Percentiles rank a stretch among this genome's conserved stretches.
Conservation (phyloP, 92 coral and sea anemone species). For the Isaurus tuberculatus region DNA sequence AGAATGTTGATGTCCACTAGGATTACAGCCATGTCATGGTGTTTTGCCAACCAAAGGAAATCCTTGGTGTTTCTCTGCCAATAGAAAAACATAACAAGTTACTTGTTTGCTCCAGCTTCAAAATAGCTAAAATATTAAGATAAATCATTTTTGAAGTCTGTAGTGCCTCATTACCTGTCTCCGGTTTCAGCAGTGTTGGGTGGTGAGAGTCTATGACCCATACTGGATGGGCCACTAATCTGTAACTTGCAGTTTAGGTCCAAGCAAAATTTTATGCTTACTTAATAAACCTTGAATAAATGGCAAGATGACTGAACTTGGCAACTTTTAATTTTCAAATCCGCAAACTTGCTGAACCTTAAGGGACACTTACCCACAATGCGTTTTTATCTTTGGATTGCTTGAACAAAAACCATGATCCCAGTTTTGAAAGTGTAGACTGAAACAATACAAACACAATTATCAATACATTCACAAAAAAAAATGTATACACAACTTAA, state of each 20-base stretch:
- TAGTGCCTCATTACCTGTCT: no score
- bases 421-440: conserved; percentile 12
- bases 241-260: neutral
- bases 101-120: neutral
- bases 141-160: neutral
- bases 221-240: no score
- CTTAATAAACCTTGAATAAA: no score
- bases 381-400: conserved; percentile 13
- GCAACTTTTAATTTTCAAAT: no score
- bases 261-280: no score
- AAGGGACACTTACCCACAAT: conserved; percentile 32
- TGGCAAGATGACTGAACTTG: no score
- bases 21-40: conserved; percentile 5
- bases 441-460: neutral
- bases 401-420: conserved; percentile 17
- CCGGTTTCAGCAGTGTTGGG: no score
- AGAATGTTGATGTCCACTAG: conserved; percentile 19
- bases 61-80: conserved; percentile 29
- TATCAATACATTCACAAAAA: no score
- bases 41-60: conserved; percentile 29
- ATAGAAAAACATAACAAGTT: no score
- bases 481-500: no score
- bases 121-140: neutral
- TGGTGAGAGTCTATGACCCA: no score
- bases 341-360: no score